A percentile compares a stretch with the other conserved stretches of the same genome.
Conservation (phyloP, 2,888 invertebrate genomes). For the Amiota minor region DNA sequence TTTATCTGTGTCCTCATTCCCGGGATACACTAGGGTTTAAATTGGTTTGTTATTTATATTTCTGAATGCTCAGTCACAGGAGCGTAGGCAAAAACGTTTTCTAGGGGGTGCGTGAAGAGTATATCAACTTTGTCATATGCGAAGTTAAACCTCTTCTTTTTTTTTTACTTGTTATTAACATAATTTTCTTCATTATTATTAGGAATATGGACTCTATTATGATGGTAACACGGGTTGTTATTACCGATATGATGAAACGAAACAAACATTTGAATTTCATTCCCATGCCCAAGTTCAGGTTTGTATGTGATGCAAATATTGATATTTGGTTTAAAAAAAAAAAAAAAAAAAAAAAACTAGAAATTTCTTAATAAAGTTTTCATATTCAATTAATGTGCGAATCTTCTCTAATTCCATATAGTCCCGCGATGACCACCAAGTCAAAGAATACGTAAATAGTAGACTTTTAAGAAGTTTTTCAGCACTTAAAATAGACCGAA, state of each 20-base stretch:
- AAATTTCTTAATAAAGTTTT: no score
- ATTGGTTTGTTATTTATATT: no score
- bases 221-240: slow-evolving; percentile 90
- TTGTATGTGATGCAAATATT: slow-evolving; percentile 15
- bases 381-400: slow-evolving; percentile 11
- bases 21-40: no score
- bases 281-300: slow-evolving; percentile 79
- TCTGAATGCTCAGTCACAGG: no score
- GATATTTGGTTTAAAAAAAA: no score
- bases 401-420: slow-evolving; percentile 49
- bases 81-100: no score
- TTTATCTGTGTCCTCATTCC: no score
- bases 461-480: slow-evolving; percentile 72
- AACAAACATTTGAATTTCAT: slow-evolving; percentile 85
- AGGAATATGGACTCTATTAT: slow-evolving; percentile 92
- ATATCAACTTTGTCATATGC: no score
- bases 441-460: slow-evolving; percentile 68
- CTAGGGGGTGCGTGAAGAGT: no score
- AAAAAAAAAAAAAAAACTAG: background rate
- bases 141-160: no score
- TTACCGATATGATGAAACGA: slow-evolving; percentile 85
- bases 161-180: background rate
- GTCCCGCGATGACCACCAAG: slow-evolving; percentile 50
- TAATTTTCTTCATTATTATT: slow-evolving; percentile 43
- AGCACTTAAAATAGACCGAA: slow-evolving; percentile 74